Evolutionary conservation across 2,888 invertebrate species (phyloP), one percentile per base, ranked within the genome.

Genomic region (Belgica antarctica): DNA sequence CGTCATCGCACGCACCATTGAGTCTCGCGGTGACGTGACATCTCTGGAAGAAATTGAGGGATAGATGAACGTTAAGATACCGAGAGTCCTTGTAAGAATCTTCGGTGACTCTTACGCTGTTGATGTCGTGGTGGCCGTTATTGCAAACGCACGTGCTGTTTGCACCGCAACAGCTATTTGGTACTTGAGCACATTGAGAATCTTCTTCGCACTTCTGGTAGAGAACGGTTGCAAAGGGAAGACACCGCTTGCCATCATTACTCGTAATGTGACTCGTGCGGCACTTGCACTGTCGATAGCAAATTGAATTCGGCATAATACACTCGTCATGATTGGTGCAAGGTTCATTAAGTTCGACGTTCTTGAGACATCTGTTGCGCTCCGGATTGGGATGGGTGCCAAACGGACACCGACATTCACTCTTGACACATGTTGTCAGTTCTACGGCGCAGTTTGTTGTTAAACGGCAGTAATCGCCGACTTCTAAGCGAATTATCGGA

Each of bases 261-360:
- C 77, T 78, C 7, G 74, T 68, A 15, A 78, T 75, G 72, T 78
- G 76, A 62, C 77, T 76, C 3, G 77, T 73, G 71, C 75, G 75
- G 72, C 80, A 80, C 27, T 74, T 72, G 70, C 80, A 80, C 5
- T 73, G 73, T 17, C 74, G 74, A 47, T 74, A 73, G 71, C 80
- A 80, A 62, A 75, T 73, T 27, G 80, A 76, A 72, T 78, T 73
- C 27, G 74, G 71, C 5, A 74, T 73, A n/a, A 78, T 72, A 72
- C 80, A 80, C 70, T 80, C 78, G 41, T 76, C 76, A 72, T 79
- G 76, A 15, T 71, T 73, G 10, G 72, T 66, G 71, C 80, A 80
- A 1, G 73, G 52, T 10, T 78, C 76, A 8, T 75, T 76, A 31
- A 80, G 71, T 62, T 72, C 36, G 12, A 75, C 73, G 72, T 76